Evolutionary conservation across 2,888 invertebrate genomes (phyloP), one percentile per base, ranked within the genome.

Genomic region (Ectobius pallidus): DNA sequence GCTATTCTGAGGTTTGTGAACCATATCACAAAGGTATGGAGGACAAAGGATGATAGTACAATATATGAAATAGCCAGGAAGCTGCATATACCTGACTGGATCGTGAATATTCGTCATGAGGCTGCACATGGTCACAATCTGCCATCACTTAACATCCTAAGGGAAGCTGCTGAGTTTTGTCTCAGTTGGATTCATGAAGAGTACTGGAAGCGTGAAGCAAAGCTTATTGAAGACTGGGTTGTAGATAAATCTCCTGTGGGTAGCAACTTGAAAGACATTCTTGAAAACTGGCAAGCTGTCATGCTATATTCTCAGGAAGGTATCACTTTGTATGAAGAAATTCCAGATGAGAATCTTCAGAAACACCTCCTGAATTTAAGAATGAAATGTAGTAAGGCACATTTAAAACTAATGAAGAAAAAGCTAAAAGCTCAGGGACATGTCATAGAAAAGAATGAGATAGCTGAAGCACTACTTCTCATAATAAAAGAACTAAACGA

Each of bases 31-130:
- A 87, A 88, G 77, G 80, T 86, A 69, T 86, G 86, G 75, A 84
- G 85, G 58, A 84, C 83, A 0, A 62, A 25, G 87, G 42, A 86
- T 20, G 44, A 86, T 20, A 79, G 77, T 9, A 83, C 84, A 3
- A 83, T 88, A 77, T 85, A 89, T 74, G 84, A 85, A 78, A 88
- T 89, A 39, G 91, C 90, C 0, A 85, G 85, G 75, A 86, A 88
- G 81, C 82, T 90, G 73, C 89, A 89, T 52, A 87, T 95, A 49
- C 94, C 95, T 0, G 88, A 90, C 74, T 94, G 94, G 93, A 86
- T 95, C 72, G 89, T 94, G 6, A 89, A 91, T 76, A 81, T 95
- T 69, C 86, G 95, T 69, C 94, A 95, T 81, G 90, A 92, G 76
- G 88, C 91, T 46, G 91, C 94, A 32, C 95, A 95, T 80, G 88